Evolutionary conservation across 1,140 invertebrate genomes (phyloP), one percentile per base, ranked within the genome.

Genomic region (Panulirus ornatus): DNA sequence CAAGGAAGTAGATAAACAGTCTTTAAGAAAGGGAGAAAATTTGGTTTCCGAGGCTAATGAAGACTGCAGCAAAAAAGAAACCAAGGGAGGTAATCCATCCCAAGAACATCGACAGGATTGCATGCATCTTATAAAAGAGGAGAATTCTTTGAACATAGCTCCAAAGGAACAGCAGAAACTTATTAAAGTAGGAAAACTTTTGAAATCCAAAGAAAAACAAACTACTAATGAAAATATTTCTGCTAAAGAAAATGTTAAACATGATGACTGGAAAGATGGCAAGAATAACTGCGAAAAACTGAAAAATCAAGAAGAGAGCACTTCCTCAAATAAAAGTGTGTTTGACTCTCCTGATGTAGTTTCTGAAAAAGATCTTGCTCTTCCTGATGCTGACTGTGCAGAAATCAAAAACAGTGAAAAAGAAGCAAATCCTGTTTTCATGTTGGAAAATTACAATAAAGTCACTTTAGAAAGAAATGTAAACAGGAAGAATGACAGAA

Each of bases 1-100:
- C 6, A 85, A 85, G 42, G 70, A 85, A 30, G n/a, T 30, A 19
- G 70, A 75, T 22, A 71, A 42, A 47, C 27, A 47, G 36, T 34
- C 14, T 36, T 40, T 19, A 44, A 51, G 9, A 30, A 51, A 36
- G 38, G 70, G 47, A 71, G 34, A 70, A 51, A 70, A 78, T 27
- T 47, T 27, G n/a, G 5, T n/a, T 16, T 5, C 27, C 16, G 40
- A 75, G n/a, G 71, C 22, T 22, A 38, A 75, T 75, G 71, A 3
- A 19, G 40, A 19, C 34, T 38, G n/a, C 5, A 38, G n/a, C 16
- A 38, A 75, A 22, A 66, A 66, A 16, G 16, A 40, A 22, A n/a
- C 1, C 14, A 14, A 9, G 40, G 36, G 16, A 16, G 36, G 40
- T 9, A 40, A 38, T 11, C 71, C 19, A 3, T 40, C 8, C 40